Evolutionary conservation across 2,888 invertebrate genomes (phyloP), one percentile per base, ranked within the genome.

Genomic region (Rhagophthalmus giganteus): DNA sequence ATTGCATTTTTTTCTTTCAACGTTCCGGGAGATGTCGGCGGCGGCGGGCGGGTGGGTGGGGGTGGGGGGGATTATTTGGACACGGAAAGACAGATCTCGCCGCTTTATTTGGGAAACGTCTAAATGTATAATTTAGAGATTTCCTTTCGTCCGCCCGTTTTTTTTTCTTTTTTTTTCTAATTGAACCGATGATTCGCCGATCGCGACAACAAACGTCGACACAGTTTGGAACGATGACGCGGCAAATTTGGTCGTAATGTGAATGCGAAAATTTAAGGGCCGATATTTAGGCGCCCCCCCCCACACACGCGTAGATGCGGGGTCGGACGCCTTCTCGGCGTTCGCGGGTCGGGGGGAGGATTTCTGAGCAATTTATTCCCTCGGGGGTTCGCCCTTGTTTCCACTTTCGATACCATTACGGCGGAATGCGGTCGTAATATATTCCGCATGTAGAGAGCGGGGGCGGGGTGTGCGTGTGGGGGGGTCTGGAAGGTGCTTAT

Each of bases 361-460:
- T 50, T 55, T 57, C 59, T 46, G 46, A 47, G 42, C 55, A 49
- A 56, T 56, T 50, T 49, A 55, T 65, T 60, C 64, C 59, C 63
- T 35, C 47, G 57, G 61, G 60, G 55, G 57, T 45, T 54, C 47
- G 56, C 60, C 62, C 63, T 64, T 68, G 66, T 66, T 66, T 65
- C 67, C 65, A 66, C 63, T 66, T 67, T 64, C 63, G 57, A 60
- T 64, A 59, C 60, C 64, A 66, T 65, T 66, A 62, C 54, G 50
- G 56, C 51, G 57, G 65, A 63, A 61, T 59, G 54, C 51, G 42
- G 40, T 55, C 57, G 58, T 57, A 60, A 56, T 60, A 62, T 62
- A 61, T 55, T 46, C 45, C 47, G 54, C 54, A 52, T 57, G 54
- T 52, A n/a, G n/a, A n/a, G n/a, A n/a, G n/a, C n/a, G n/a, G n/a